These are phyloP conservation scores for Linnaemya vulpina DNA, from an alignment of 2,888 invertebrate species.

Conservation along the genomic window DNA sequence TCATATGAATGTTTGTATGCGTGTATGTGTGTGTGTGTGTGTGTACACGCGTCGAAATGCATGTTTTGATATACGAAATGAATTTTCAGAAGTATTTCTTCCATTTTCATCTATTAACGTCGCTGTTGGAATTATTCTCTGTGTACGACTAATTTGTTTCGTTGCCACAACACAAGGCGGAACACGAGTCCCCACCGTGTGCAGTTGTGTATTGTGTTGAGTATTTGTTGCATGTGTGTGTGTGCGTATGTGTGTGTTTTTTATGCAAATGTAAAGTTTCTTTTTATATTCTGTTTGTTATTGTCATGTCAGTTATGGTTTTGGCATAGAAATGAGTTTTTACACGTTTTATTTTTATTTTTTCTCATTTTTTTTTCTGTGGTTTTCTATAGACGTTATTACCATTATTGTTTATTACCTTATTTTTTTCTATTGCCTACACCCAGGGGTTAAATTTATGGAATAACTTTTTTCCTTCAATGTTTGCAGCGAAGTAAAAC, in stretches of 20 bases:
- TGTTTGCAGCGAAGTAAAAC: too few relatives aligned
- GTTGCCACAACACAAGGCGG: constrained; percentile 20
- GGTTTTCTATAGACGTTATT: constrained; percentile 53
- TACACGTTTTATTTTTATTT: constrained; percentile 46
- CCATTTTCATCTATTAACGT: neutral
- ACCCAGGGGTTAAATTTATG: constrained; percentile 57
- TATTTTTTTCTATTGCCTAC: constrained; percentile 18
- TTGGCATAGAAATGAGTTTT: constrained; percentile 60
- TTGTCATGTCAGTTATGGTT: constrained; percentile 65
- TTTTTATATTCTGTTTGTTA: constrained; percentile 49
- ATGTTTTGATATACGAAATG: too few relatives aligned
- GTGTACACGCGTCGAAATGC: constrained; percentile 20
- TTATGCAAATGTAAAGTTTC: constrained; percentile 42
- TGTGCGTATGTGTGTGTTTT: constrained; percentile 1
- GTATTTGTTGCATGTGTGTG: constrained; percentile 3
- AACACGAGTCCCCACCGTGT: neutral
- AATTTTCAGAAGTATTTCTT: neutral
- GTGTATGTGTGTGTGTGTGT: too few relatives aligned
- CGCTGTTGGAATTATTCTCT: constrained; percentile 2
- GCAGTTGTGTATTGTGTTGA: neutral
- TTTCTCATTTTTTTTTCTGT: constrained; percentile 15
- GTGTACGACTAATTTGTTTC: constrained; percentile 35
- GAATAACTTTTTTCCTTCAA: constrained; percentile 17
- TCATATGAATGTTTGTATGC: too few relatives aligned
- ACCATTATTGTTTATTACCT: constrained; percentile 64